Evolutionary conservation across 2,888 invertebrate species (phyloP).

Genomic region (Steinernema carpocapsae): DNA sequence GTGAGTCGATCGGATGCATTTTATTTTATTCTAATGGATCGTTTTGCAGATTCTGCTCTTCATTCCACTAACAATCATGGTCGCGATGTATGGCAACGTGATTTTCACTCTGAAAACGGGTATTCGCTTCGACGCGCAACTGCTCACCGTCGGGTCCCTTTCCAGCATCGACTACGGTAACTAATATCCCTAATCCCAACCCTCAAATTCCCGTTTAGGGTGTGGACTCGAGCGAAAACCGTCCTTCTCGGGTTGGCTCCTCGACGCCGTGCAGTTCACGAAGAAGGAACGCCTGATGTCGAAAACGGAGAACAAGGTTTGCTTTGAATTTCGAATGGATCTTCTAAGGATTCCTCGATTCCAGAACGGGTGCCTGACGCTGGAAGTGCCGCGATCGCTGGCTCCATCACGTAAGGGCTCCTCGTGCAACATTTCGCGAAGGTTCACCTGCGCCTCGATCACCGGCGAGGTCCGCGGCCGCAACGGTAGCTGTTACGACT

Average conservation of each 20-base stretch:
- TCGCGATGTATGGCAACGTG: constrained; percentile 61
- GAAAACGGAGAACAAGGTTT: not conserved
- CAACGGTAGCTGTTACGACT: constrained; percentile 20
- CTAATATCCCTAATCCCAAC: not conserved
- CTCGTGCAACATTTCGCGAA: not conserved
- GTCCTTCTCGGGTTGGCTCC: constrained; percentile 28
- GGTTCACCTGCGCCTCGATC: constrained; percentile 18
- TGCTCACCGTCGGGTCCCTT: constrained; percentile 23
- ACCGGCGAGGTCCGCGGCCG: constrained; percentile 17
- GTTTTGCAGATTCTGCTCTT: constrained; percentile 73
- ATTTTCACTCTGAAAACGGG: constrained; percentile 56
- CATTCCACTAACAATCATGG: constrained; percentile 79
- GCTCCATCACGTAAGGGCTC: constrained; percentile 4
- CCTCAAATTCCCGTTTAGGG: not conserved
- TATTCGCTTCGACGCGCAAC: constrained; percentile 50
- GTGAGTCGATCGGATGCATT: constrained; percentile 66
- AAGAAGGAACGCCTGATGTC: constrained; percentile 26
- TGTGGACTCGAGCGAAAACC: constrained; percentile 21
- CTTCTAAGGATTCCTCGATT: too few relatives aligned
- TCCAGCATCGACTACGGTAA: constrained; percentile 24
- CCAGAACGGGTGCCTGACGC: constrained; percentile 1
- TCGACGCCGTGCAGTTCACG: constrained; percentile 22
- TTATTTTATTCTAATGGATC: not conserved
- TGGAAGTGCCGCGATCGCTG: constrained; percentile 23
- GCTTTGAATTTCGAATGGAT: too few relatives aligned